Conservation (phyloP, 2,888 invertebrate species). For the Malachius bipustulatus region DNA sequence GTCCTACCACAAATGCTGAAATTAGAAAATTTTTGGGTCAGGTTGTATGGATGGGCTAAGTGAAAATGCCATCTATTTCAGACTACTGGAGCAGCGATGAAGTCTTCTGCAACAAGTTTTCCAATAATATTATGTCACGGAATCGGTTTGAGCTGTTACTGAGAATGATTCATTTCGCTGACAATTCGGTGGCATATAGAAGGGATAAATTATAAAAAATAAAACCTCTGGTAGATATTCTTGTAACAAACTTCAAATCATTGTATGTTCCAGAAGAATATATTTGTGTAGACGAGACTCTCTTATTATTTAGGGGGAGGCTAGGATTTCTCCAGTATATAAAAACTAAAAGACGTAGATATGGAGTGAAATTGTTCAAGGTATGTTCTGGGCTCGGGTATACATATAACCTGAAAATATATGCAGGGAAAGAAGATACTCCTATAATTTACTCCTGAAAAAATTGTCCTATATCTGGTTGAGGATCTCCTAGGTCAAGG, state of each 20-base stretch:
- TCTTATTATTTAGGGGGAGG: slow-evolving; percentile 4
- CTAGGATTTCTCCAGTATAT: slow-evolving; percentile 4
- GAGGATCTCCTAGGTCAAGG: not conserved
- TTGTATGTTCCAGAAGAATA: slow-evolving; percentile 6
- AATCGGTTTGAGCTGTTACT: slow-evolving; percentile 5
- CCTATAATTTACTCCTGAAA: not conserved
- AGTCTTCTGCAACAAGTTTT: slow-evolving; percentile 5
- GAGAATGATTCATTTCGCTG: slow-evolving; percentile 6
- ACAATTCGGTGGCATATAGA: slow-evolving; percentile 2
- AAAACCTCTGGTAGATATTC: slow-evolving; percentile 4
- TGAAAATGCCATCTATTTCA: slow-evolving; percentile 11
- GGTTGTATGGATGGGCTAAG: slow-evolving; percentile 11
- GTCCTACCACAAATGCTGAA: slow-evolving; percentile 7
- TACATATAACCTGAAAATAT: slow-evolving; percentile 7
- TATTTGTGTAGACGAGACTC: slow-evolving; percentile 7
- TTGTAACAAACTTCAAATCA: slow-evolving; percentile 3
- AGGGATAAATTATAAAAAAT: slow-evolving; percentile 5
- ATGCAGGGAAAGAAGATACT: slow-evolving; percentile 6
- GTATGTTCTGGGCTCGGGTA: slow-evolving; percentile 4
- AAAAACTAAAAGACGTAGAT: slow-evolving; percentile 7
- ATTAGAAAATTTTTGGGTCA: slow-evolving; percentile 8
- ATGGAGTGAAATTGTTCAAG: slow-evolving; percentile 6
- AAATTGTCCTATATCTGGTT: not conserved
- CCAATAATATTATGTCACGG: slow-evolving; percentile 3
- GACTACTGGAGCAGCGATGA: slow-evolving; percentile 7